Evolutionary conservation across 1,140 invertebrate genomes (phyloP), one percentile per base, ranked within the genome.

Genomic region (Drosophila auraria): DNA sequence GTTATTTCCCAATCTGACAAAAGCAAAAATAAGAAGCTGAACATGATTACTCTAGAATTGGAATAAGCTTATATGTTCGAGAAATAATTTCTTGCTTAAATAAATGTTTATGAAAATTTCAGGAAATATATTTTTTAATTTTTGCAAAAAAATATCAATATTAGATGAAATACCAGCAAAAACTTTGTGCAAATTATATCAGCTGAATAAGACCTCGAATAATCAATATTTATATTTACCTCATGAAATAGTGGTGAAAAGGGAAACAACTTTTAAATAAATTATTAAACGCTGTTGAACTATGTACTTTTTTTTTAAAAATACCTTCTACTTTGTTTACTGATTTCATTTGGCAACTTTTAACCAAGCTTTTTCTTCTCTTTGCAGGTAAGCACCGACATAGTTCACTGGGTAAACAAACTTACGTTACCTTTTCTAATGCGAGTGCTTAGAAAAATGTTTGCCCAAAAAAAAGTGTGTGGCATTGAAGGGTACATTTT

Each of bases 341-440:
- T 17, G 2, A 15, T 14, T 30, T 47, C 3, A 2, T 33, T 7
- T 49, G 2, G 4, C 12, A 47, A 27, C 14, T 14, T 15, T 27
- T 40, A 40, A 38, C n/a, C 12, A 33, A 5, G 40, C 5, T 1
- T 17, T 30, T 20, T 3, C 57, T 33, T 17, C 64, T 58, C 17
- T 27, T 83, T 83, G 1, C 81, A 83, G 81, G 81, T 83, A 76
- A 59, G 20, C 74, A 25, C 36, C 5, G 25, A 15, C 23, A 38
- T 6, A 42, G n/a, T 15, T 14, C 1, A 27, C 14, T 54, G n/a
- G 12, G 20, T 38, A 56, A 17, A 68, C 20, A 25, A n/a, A 30
- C 25, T 11, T 11, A 33, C 30, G 23, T 66, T 65, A 17, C 20
- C 27, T 5, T 17, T 11, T 25, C 15, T 11, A 17, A 11, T 12